Percentiles rank a stretch among this genome's conserved stretches.
phyloP scores from a whole-genome alignment of 2,113 vertebrate genomes.

The Leptobrachium leishanense region DNA sequence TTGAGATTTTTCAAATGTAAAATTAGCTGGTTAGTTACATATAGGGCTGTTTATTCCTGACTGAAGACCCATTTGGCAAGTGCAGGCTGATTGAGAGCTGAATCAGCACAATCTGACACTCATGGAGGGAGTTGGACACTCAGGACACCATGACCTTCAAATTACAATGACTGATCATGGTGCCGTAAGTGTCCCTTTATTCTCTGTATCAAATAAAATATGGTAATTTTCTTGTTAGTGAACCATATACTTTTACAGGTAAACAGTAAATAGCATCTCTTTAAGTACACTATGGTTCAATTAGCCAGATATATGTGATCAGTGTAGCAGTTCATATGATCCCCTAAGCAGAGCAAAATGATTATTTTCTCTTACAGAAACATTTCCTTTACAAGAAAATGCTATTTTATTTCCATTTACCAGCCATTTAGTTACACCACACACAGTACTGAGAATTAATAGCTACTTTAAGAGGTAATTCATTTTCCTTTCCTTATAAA shows the following conservation, averaged over 20 bases:
- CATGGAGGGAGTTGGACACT: too few relatives aligned
- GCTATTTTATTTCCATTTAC: constrained; percentile 13
- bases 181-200: too few relatives aligned
- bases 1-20: too few relatives aligned
- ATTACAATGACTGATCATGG: too few relatives aligned
- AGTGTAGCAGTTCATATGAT: not conserved
- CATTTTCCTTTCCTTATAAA: constrained; percentile 7
- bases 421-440: constrained; percentile 11
- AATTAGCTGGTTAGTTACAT: too few relatives aligned
- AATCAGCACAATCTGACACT: too few relatives aligned
- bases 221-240: not conserved
- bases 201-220: too few relatives aligned
- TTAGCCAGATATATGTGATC: not conserved
- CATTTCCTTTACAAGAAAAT: constrained; percentile 1
- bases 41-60: too few relatives aligned
- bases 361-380: constrained; percentile 5
- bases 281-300: not conserved
- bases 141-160: too few relatives aligned
- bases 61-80: too few relatives aligned
- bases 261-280: not conserved
- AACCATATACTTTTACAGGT: not conserved
- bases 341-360: not conserved
- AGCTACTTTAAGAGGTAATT: constrained; percentile 21
- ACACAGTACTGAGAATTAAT: constrained; percentile 5
- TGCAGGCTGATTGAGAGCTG: too few relatives aligned